phyloP scores from a whole-genome alignment of 1,140 invertebrate species.

The Drosophila prosaltans region DNA sequence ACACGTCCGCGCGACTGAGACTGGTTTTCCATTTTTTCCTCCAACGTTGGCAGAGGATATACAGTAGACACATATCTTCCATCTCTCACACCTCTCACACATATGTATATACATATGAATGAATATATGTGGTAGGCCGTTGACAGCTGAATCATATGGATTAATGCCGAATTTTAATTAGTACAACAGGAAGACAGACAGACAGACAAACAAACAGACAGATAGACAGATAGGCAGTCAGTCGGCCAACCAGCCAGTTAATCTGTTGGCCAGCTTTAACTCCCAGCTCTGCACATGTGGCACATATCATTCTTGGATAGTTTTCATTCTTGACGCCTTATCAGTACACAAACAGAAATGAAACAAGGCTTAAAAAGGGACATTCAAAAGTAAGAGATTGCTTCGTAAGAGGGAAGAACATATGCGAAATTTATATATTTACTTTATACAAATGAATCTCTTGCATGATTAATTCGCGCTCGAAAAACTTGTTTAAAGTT shows the following conservation, averaged over 20 bases:
- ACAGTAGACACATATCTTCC: neutral
- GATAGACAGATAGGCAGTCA: neutral
- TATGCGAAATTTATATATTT: neutral
- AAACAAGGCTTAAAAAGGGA: conserved; percentile 44
- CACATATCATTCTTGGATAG: conserved; percentile 41
- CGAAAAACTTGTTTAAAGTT: conserved; percentile 60
- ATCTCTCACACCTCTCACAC: neutral
- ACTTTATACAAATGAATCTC: conserved; percentile 55
- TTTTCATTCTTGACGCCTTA: conserved; percentile 75
- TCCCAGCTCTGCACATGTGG: neutral
- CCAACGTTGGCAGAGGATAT: conserved; percentile 18
- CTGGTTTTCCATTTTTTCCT: conserved; percentile 44
- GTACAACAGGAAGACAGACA: conserved; percentile 53
- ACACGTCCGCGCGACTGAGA: conserved; percentile 62
- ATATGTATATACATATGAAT: neutral
- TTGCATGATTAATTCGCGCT: conserved; percentile 72
- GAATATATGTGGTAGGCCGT: conserved; percentile 31
- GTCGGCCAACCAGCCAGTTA: conserved; percentile 50
- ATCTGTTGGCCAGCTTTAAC: conserved; percentile 47
- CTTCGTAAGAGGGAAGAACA: conserved; percentile 11
- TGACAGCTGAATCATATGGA: conserved; percentile 81
- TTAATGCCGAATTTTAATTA: conserved; percentile 83
- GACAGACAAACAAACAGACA: conserved; percentile 4
- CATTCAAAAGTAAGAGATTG: conserved; percentile 25
- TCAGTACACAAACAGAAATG: conserved; percentile 63